These are phyloP conservation scores for Sciurus carolinensis DNA, from an alignment of 2,797 vertebrate genomes.

Conservation along the genomic window DNA sequence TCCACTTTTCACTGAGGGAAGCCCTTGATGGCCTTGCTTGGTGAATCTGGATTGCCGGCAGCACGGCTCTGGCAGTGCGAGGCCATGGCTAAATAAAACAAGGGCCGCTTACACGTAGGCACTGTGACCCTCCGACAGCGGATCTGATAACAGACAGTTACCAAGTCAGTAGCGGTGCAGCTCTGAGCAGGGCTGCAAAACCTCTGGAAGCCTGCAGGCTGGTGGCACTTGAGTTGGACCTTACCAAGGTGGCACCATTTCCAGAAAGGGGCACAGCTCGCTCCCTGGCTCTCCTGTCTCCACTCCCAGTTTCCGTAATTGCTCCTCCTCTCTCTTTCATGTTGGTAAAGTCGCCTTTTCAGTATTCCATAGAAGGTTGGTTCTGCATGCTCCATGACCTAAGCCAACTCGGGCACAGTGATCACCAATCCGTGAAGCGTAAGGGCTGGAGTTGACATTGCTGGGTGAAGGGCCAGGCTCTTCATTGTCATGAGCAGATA, in stretches of 20 bases:
- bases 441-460: not conserved
- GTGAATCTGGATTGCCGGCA: not conserved
- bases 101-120: not conserved
- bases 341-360: slow-evolving; percentile 29
- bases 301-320: not conserved
- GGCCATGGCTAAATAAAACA: not conserved
- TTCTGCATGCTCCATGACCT: not conserved
- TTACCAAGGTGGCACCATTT: not conserved
- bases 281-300: not conserved
- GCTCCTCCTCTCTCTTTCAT: not conserved
- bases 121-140: too few species aligned
- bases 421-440: not conserved
- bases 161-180: too few species aligned
- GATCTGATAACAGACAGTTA: not conserved
- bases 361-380: not conserved
- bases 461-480: not conserved
- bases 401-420: not conserved
- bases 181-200: too few species aligned
- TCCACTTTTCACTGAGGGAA: slow-evolving; percentile 20
- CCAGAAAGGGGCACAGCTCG: not conserved
- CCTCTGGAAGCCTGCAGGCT: not conserved
- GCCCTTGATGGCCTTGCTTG: not conserved
- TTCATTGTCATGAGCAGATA: not conserved
- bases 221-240: not conserved
- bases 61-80: not conserved